Base-by-base conservation (phyloP, 2,113 vertebrate species). In the Lamprologus speciosus region DNA sequence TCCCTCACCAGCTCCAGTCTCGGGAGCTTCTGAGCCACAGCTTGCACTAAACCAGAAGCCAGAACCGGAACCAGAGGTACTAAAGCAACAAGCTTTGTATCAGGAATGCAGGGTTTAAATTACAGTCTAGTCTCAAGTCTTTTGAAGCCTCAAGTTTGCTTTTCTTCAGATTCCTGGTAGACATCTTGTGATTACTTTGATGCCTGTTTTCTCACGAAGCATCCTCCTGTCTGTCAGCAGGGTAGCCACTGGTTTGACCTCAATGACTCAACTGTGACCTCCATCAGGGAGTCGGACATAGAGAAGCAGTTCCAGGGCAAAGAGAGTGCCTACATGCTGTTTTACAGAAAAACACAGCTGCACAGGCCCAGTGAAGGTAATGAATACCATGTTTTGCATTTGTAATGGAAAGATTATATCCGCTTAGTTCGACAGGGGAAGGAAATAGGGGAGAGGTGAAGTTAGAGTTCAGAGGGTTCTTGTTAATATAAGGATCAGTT, bases 281-380 rank as follows among this genome's bases (percentile, higher is more conserved):
- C 97, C 8, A 99, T 99, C 91, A 95, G 95, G 65, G 97, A 97
- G 93, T 94, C 96, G 51, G 98, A 98, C 54, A 97, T 99, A 89
- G 96, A 98, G 93, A 98, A 97, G 90, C 98, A 99, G 81, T 99
- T 99, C 91, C 97, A 98, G 96, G 99, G 99, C 47, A 98, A 98
- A 95, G 99, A 99, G 94, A 99, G 98, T 31, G 98, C 99, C 85
- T 99, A 99, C 96, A 99, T 99, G 99, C 95, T 99, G 90, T 99
- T 99, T 87, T 99, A 99, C 92, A 97, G 99, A 84, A 98, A 98
- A 93, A 95, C 96, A 73, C 96, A 95, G 86, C 93, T 99, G 86
- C 94, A 95, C 86, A 97, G 98, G 82, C 98, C 98, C 1, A 82
- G 85, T 19, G 97, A 98, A 96, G 98, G 98, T 99, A 97, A 92